Conservation (phyloP, 2,888 invertebrate species). For the Orthonychiurus folsomi region DNA sequence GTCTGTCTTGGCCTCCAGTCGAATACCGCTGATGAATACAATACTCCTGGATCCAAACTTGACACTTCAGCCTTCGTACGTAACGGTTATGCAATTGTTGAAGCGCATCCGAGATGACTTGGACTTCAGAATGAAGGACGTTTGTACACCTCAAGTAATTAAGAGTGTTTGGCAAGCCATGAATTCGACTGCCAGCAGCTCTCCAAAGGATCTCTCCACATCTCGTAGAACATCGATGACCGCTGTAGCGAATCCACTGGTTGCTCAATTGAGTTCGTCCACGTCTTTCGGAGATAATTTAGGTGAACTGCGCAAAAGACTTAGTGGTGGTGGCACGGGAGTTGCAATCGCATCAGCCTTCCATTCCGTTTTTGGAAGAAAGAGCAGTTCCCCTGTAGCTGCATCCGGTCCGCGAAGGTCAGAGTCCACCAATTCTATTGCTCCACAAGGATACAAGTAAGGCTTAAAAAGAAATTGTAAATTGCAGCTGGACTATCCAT, state of each 20-base stretch:
- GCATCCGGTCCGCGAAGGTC: no score
- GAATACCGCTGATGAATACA: conserved; percentile 35
- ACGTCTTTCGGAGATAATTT: conserved; percentile 24
- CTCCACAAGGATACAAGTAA: no score
- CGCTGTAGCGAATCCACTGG: no score
- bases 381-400: conserved; percentile 3
- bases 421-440: no score
- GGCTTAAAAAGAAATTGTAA: conserved; percentile 13
- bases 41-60: conserved; percentile 33
- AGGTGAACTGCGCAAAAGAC: conserved; percentile 23
- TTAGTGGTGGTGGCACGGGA: conserved; percentile 17
- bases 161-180: conserved; percentile 33
- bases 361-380: neutral
- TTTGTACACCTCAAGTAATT: conserved; percentile 18
- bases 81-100: conserved; percentile 33
- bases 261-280: no score
- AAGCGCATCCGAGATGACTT: conserved; percentile 35
- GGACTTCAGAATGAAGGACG: conserved; percentile 24
- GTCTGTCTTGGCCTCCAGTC: conserved; percentile 30
- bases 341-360: conserved; percentile 7
- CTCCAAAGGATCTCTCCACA: no score
- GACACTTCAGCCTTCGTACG: conserved; percentile 37
- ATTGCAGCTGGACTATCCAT: conserved; percentile 13
- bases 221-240: no score
- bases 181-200: no score